Conservation (phyloP, 2,888 invertebrate species). For the Trichacis sp. region DNA sequence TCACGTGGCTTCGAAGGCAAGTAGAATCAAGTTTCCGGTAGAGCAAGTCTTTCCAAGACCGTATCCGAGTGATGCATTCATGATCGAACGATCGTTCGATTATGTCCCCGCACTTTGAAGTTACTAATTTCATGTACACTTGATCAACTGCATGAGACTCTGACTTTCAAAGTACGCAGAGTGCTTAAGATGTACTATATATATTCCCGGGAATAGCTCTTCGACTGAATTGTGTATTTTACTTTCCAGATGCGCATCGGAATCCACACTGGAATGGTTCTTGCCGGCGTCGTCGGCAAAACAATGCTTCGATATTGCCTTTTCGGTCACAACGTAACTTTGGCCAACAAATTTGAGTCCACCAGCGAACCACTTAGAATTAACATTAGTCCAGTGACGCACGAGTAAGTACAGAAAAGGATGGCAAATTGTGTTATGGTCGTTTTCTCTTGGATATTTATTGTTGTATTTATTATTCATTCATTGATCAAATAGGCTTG, state of each 20-base stretch:
- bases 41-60: too few relatives aligned
- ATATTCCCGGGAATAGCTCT: too few relatives aligned
- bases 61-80: constrained; percentile 1
- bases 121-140: not conserved
- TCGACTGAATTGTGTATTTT: not conserved
- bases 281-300: constrained; percentile 94
- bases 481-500: too few relatives aligned
- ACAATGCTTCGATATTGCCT: constrained; percentile 95
- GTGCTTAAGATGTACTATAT: too few relatives aligned
- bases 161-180: too few relatives aligned
- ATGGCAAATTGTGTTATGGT: too few relatives aligned
- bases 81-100: not conserved
- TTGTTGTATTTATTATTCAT: too few relatives aligned
- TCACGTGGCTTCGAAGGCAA: too few relatives aligned
- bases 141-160: not conserved
- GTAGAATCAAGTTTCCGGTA: too few relatives aligned
- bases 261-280: constrained; percentile 91
- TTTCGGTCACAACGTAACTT: constrained; percentile 94
- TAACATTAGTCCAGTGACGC: constrained; percentile 94
- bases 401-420: constrained; percentile 86
- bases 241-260: constrained; percentile 92
- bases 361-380: constrained; percentile 90
- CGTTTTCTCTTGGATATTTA: too few relatives aligned
- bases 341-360: constrained; percentile 96
- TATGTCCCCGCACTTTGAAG: not conserved